Evolutionary conservation across 2,113 vertebrate genomes (phyloP).

Genomic region (Scopus umbretta): DNA sequence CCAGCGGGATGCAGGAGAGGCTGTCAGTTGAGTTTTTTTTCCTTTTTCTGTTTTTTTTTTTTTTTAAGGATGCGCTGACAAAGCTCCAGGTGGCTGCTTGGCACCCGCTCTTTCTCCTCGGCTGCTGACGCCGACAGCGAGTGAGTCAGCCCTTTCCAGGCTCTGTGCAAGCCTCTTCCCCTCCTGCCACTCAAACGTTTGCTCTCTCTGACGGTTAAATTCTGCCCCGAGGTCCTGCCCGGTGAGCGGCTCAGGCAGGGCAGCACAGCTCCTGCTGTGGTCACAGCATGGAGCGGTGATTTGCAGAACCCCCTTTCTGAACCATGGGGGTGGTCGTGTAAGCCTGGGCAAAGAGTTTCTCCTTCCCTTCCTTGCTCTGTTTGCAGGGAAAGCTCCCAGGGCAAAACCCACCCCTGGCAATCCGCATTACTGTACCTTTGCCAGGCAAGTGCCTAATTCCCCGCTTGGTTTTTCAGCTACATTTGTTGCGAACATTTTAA

Average conservation of each 20-base stretch:
- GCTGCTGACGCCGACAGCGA: not conserved
- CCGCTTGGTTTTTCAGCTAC: not conserved
- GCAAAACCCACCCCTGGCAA: not conserved
- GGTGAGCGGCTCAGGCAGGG: not conserved
- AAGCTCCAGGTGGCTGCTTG: slow-evolving; percentile 25
- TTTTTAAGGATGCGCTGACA: not conserved
- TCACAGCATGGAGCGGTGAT: rapidly evolving
- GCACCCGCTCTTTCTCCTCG: not conserved
- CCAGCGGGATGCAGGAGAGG: not conserved
- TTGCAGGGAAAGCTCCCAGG: not conserved
- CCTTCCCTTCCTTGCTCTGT: not conserved
- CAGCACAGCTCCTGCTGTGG: not conserved
- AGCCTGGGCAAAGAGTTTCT: not conserved
- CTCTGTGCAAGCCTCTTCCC: not conserved
- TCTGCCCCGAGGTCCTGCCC: not conserved
- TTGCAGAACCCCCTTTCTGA: not conserved
- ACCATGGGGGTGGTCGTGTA: rapidly evolving
- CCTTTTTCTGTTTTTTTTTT: not conserved
- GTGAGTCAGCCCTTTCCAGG: slow-evolving; percentile 31
- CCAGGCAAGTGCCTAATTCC: not conserved
- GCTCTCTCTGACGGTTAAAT: not conserved
- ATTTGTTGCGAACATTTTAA: not conserved
- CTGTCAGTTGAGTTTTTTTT: not conserved
- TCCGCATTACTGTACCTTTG: not conserved
- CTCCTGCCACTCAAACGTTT: not conserved